These are phyloP conservation scores for Telmatochromis sp. DNA, from an alignment of 2,113 vertebrate genomes.

Conservation along the genomic window DNA sequence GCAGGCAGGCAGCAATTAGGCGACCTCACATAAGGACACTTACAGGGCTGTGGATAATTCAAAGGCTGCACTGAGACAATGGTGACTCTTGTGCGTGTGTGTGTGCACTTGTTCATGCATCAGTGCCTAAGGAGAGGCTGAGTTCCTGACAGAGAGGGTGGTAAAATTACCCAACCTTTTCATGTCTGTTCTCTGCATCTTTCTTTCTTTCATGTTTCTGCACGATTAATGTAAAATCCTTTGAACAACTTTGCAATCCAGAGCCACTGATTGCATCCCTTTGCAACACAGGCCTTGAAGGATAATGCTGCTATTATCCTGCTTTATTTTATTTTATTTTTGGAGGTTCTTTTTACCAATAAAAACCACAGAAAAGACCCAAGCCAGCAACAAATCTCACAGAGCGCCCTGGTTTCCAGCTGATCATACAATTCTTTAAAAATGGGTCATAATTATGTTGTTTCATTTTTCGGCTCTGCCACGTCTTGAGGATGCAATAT, in stretches of 20 bases:
- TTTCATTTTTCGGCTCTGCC: accelerated
- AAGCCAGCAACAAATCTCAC: not conserved
- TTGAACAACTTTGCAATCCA: not conserved
- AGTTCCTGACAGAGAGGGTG: not conserved
- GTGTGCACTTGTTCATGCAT: not conserved
- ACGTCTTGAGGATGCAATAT: not conserved
- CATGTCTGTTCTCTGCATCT: not conserved
- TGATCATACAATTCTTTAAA: not conserved
- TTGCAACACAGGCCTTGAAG: not conserved
- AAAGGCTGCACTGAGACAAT: conserved; percentile 11
- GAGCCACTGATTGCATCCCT: not conserved
- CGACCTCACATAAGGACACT: not conserved
- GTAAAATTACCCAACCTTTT: not conserved
- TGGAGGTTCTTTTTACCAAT: not conserved
- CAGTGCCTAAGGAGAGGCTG: not conserved
- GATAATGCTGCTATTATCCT: not conserved
- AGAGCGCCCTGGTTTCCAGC: accelerated
- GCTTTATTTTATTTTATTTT: not conserved
- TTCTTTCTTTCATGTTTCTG: not conserved
- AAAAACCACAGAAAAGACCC: not conserved
- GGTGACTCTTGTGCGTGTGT: not conserved
- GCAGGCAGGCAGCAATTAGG: not conserved
- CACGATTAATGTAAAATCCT: not conserved
- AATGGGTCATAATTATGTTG: not conserved
- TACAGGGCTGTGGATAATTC: not conserved